phyloP scores from a whole-genome alignment of 1,140 invertebrate genomes.

The Leguminivora glycinivorella region DNA sequence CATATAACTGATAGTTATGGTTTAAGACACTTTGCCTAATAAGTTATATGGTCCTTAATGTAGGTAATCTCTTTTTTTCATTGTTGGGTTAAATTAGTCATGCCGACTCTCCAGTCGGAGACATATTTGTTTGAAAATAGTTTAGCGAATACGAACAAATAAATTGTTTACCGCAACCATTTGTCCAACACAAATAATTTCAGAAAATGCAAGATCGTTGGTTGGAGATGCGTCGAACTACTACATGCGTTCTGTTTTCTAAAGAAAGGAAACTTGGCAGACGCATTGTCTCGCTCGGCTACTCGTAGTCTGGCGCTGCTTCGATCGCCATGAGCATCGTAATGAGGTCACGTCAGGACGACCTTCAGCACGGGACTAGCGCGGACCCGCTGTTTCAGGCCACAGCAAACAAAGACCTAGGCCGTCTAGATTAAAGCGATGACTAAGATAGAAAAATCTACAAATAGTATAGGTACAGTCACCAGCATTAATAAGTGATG shows the following conservation, averaged over 20 bases:
- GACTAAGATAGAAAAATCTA: neutral
- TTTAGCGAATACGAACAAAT: too few relatives aligned
- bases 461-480: too few relatives aligned
- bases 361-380: constrained; percentile 36
- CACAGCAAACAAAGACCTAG: neutral
- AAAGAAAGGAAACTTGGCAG: constrained; percentile 20
- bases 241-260: neutral
- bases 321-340: constrained; percentile 42
- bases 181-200: too few relatives aligned
- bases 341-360: constrained; percentile 43
- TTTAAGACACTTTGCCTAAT: too few relatives aligned
- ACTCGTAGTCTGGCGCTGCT: constrained; percentile 32
- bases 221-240: neutral
- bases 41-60: too few relatives aligned
- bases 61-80: too few relatives aligned
- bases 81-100: too few relatives aligned
- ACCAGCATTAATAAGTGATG: too few relatives aligned
- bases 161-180: too few relatives aligned
- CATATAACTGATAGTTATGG: too few relatives aligned
- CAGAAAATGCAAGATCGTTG: neutral
- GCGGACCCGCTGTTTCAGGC: neutral
- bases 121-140: too few relatives aligned
- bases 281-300: constrained; percentile 20
- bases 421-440: neutral
- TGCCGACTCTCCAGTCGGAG: too few relatives aligned